Conservation (phyloP, 2,797 vertebrate species). For the Pangasius mekongensis region DNA sequence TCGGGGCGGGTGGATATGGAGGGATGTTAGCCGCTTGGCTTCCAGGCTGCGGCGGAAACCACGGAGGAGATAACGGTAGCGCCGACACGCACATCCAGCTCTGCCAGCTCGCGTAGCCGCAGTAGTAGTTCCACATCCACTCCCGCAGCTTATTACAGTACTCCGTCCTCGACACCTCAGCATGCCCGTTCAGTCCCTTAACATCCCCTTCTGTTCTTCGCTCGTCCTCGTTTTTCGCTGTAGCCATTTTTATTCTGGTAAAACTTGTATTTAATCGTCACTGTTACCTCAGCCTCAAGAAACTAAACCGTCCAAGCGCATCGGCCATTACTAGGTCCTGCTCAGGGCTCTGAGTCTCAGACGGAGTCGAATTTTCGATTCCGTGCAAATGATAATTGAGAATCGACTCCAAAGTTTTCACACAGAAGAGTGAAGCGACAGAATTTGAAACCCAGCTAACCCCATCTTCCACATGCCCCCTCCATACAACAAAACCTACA, state of each 20-base stretch:
- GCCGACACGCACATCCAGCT: slow-evolving; percentile 72
- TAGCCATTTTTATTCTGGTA: slow-evolving; percentile 49
- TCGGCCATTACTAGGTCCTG: neutral
- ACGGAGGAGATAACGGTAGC: slow-evolving; percentile 60
- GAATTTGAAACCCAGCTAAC: neutral
- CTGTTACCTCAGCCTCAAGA: neutral
- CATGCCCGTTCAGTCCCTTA: slow-evolving; percentile 20
- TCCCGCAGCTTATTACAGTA: slow-evolving; percentile 86
- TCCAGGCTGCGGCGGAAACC: slow-evolving; percentile 53
- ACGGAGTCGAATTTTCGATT: neutral
- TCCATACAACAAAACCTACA: neutral
- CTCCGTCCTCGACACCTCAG: slow-evolving; percentile 67
- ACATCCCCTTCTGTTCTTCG: slow-evolving; percentile 16
- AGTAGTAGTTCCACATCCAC: slow-evolving; percentile 93
- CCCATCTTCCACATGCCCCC: neutral
- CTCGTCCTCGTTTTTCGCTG: slow-evolving; percentile 14
- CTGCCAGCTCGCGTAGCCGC: slow-evolving; percentile 85
- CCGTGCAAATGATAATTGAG: neutral
- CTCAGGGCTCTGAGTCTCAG: neutral
- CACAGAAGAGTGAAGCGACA: neutral
- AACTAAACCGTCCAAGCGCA: slow-evolving; percentile 18
- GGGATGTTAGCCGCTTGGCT: slow-evolving; percentile 57
- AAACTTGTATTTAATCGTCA: neutral
- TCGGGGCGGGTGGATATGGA: slow-evolving; percentile 45
- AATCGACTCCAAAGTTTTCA: neutral